Percentiles rank a stretch among this genome's conserved stretches.
These are phyloP conservation scores for Theocolax elegans DNA, from an alignment of 1,140 invertebrate genomes.

Conservation along the genomic window DNA sequence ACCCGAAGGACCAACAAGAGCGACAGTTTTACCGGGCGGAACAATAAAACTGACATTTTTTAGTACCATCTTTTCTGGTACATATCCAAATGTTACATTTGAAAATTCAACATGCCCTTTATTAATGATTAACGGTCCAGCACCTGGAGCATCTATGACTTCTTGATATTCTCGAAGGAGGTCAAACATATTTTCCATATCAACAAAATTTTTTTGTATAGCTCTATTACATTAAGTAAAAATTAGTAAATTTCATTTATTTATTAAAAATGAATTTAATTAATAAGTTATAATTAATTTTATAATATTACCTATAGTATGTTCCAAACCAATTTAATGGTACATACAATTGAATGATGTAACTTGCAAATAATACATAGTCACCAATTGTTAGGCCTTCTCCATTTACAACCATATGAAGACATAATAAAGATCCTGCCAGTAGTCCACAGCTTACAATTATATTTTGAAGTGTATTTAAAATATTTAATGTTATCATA, in stretches of 20 bases:
- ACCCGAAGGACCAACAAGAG: slow-evolving; percentile 91
- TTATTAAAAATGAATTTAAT: slow-evolving; percentile 4
- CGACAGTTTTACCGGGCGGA: slow-evolving; percentile 90
- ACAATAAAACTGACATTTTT: slow-evolving; percentile 88
- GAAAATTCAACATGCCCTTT: slow-evolving; percentile 87
- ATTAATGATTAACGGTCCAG: slow-evolving; percentile 76
- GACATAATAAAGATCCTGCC: slow-evolving; percentile 87
- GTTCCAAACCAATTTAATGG: slow-evolving; percentile 98
- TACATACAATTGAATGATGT: slow-evolving; percentile 95
- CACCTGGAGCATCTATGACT: slow-evolving; percentile 84
- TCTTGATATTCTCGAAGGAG: slow-evolving; percentile 88
- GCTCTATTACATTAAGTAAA: slow-evolving; percentile 78
- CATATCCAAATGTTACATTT: slow-evolving; percentile 90
- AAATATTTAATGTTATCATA: slow-evolving; percentile 84
- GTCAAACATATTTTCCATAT: slow-evolving; percentile 99
- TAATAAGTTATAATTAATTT: slow-evolving; percentile 2
- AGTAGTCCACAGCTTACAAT: slow-evolving; percentile 89
- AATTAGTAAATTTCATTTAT: slow-evolving; percentile 30
- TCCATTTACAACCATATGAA: slow-evolving; percentile 79
- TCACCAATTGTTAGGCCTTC: slow-evolving; percentile 87
- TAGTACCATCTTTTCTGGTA: slow-evolving; percentile 83
- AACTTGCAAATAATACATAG: slow-evolving; percentile 94
- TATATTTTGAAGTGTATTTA: slow-evolving; percentile 91
- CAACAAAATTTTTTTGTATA: slow-evolving; percentile 97
- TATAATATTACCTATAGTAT: slow-evolving; percentile 87